These are phyloP conservation scores for Geotrypetes seraphini DNA, from an alignment of 2,797 vertebrate genomes.

Conservation along the genomic window DNA sequence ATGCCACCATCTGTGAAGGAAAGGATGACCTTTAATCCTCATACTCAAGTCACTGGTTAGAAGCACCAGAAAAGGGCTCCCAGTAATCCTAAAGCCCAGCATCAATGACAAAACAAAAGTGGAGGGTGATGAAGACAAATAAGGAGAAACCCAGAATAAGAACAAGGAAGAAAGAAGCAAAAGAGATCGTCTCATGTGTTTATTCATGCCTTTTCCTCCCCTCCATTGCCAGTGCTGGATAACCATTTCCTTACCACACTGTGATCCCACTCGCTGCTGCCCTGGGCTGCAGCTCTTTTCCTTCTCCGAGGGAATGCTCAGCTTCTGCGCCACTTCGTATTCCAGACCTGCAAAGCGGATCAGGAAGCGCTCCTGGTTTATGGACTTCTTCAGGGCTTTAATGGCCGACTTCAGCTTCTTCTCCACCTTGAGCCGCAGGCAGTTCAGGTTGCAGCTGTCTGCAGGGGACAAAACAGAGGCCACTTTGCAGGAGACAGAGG, in stretches of 20 bases:
- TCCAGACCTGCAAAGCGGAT: slow-evolving; percentile 85
- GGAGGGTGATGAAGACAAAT: too few species aligned
- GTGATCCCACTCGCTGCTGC: slow-evolving; percentile 70
- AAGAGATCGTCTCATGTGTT: too few species aligned
- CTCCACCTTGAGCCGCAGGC: slow-evolving; percentile 87
- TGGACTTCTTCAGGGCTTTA: slow-evolving; percentile 91
- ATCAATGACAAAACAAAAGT: too few species aligned
- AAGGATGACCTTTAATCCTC: too few species aligned
- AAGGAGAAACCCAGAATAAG: too few species aligned
- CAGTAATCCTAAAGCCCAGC: too few species aligned
- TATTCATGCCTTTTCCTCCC: neutral
- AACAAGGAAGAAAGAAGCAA: neutral
- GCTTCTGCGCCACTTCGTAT: slow-evolving; percentile 88
- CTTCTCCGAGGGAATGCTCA: slow-evolving; percentile 47
- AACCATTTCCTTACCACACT: slow-evolving; percentile 82
- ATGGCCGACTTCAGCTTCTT: slow-evolving; percentile 84
- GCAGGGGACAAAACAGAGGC: slow-evolving; percentile 1
- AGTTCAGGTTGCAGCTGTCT: slow-evolving; percentile 83
- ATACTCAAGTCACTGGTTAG: too few species aligned
- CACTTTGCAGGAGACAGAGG: neutral
- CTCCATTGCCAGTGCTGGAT: neutral
- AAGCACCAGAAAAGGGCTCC: too few species aligned
- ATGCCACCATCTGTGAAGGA: too few species aligned
- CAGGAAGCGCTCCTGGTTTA: slow-evolving; percentile 94
- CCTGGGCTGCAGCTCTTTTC: slow-evolving; percentile 75